Evolutionary conservation across 2,113 vertebrate species (phyloP).

Genomic region (Eleginops maclovinus): DNA sequence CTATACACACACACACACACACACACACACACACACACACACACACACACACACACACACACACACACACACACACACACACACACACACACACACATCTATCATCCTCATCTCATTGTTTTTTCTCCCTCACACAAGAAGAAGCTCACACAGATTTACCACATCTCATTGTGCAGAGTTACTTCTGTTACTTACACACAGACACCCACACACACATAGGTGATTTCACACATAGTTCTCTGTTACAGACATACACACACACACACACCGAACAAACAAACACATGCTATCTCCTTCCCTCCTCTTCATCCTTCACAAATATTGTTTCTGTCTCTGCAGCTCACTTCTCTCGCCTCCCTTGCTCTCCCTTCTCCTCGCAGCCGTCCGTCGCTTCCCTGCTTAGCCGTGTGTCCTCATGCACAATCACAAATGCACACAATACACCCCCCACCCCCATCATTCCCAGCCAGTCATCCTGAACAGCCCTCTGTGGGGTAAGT

Average conservation of each 20-base stretch:
- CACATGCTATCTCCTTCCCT: conserved; percentile 10
- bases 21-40: conserved; percentile 27
- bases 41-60: conserved; percentile 28
- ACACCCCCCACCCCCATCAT: conserved; percentile 21
- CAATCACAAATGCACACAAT: conserved; percentile 70
- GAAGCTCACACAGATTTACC: conserved; percentile 7
- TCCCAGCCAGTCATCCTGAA: conserved; percentile 67
- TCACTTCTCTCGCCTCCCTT: conserved; percentile 62
- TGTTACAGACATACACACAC: conserved; percentile 16
- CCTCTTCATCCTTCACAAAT: conserved; percentile 49
- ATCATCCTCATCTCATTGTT: conserved; percentile 1
- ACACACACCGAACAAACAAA: conserved; percentile 17
- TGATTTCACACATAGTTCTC: conserved; percentile 41
- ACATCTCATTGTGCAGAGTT: conserved; percentile 34
- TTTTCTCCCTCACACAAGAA: conserved; percentile 22
- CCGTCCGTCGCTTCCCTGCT: conserved; percentile 36
- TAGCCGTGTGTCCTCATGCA: conserved; percentile 50
- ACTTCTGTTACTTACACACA: conserved; percentile 29
- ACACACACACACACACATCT: conserved; percentile 24
- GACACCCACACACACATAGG: background rate
- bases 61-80: conserved; percentile 26
- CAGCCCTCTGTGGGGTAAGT: conserved; percentile 57
- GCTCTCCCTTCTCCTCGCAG: conserved; percentile 33
- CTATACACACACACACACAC: conserved; percentile 24
- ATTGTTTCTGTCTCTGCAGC: conserved; percentile 58